These are phyloP conservation scores for Pao palembangensis DNA, from an alignment of 2,113 vertebrate genomes.

Conservation along the genomic window DNA sequence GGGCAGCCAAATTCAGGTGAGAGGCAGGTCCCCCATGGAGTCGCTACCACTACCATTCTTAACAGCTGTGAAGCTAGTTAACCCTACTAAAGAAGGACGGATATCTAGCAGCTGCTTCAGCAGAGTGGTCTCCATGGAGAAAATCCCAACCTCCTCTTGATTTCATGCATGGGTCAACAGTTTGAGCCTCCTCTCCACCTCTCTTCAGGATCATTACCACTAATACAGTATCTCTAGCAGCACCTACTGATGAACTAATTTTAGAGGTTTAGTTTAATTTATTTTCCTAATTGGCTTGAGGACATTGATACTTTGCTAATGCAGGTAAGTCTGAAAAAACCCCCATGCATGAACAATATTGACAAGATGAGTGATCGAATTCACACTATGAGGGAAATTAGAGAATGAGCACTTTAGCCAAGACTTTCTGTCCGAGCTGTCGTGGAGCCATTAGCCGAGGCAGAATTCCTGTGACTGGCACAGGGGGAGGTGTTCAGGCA, in stretches of 20 bases:
- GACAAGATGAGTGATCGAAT: conserved; percentile 52
- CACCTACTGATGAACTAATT: conserved; percentile 21
- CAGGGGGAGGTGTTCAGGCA: conserved; percentile 56
- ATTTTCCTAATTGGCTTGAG: conserved; percentile 14
- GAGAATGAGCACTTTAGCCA: conserved; percentile 49
- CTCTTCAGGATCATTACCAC: conserved; percentile 9
- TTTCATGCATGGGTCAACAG: conserved; percentile 39
- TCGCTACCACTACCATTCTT: too few relatives aligned
- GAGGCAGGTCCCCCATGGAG: too few relatives aligned
- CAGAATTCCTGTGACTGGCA: conserved; percentile 52
- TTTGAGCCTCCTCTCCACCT: background rate
- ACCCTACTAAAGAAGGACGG: too few relatives aligned
- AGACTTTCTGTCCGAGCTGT: conserved; percentile 38
- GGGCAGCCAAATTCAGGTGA: too few relatives aligned
- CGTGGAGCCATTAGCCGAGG: conserved; percentile 45
- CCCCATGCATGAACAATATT: conserved; percentile 37
- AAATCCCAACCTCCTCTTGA: conserved; percentile 49
- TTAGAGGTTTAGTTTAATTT: conserved; percentile 29
- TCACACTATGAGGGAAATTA: conserved; percentile 54
- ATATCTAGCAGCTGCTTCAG: conserved; percentile 14
- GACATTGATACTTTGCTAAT: conserved; percentile 24
- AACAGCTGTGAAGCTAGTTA: too few relatives aligned
- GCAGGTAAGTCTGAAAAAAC: conserved; percentile 5
- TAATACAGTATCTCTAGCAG: background rate
- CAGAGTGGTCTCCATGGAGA: conserved; percentile 30